A percentile compares a stretch with the other conserved stretches of the same genome.
These are phyloP conservation scores for Dermatemys mawii DNA, from an alignment of 2,113 vertebrate species.

Conservation along the genomic window DNA sequence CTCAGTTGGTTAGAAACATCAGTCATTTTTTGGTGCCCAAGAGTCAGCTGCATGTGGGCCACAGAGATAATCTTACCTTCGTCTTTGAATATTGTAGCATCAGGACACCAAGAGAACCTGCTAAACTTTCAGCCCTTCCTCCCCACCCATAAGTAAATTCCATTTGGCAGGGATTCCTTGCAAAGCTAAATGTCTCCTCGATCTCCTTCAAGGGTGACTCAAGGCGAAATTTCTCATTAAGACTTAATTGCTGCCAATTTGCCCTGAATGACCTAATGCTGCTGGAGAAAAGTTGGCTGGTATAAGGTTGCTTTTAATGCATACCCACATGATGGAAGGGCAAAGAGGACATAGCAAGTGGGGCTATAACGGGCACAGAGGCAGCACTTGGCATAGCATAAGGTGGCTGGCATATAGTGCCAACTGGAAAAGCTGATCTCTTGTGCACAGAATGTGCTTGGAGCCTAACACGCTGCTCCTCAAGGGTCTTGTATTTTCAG, in stretches of 20 bases:
- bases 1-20: neutral
- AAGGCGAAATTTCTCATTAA: neutral
- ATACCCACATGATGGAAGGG: neutral
- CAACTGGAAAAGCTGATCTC: neutral
- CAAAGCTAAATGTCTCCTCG: neutral
- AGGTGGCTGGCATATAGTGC: neutral
- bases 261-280: neutral
- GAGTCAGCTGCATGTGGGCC: neutral
- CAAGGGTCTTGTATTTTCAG: neutral
- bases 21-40: neutral
- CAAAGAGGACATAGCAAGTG: neutral
- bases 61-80: neutral
- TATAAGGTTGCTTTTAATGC: neutral
- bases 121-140: neutral
- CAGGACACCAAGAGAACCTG: neutral
- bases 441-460: neutral
- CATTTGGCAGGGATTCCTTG: neutral
- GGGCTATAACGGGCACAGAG: fast-evolving
- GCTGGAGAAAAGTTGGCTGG: neutral
- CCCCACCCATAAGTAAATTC: neutral
- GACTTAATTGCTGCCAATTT: neutral
- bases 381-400: neutral
- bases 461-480: neutral
- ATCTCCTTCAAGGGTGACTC: neutral
- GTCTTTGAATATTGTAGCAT: neutral